phyloP scores from a whole-genome alignment of 2,888 invertebrate genomes.

The Lithophane leautieri region DNA sequence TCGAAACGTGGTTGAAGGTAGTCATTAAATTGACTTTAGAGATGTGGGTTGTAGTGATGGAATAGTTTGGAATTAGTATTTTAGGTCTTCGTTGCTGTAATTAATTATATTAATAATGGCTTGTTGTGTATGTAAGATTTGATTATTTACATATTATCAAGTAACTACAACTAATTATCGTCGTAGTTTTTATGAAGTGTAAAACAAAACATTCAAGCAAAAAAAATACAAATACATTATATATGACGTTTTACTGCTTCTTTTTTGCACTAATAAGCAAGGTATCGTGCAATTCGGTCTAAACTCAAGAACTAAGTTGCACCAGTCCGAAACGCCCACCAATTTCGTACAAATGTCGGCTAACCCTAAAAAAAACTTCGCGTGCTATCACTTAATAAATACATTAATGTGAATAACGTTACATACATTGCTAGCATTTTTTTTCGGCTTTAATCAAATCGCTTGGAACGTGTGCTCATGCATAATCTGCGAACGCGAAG shows the following conservation, averaged over 20 bases:
- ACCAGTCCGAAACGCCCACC: background rate
- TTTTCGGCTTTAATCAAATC: constrained; percentile 76
- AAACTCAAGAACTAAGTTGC: background rate
- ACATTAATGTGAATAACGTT: constrained; percentile 76
- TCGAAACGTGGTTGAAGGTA: background rate
- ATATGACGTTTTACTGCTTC: background rate
- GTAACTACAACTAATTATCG: background rate
- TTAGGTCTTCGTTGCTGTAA: constrained; percentile 3
- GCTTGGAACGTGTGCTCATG: constrained; percentile 70
- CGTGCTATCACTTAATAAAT: constrained; percentile 82
- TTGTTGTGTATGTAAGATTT: constrained; percentile 5
- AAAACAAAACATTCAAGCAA: too few relatives aligned
- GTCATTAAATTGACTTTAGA: background rate
- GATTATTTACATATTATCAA: background rate
- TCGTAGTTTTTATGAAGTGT: background rate
- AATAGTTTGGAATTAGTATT: background rate
- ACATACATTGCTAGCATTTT: constrained; percentile 70
- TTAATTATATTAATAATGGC: constrained; percentile 8
- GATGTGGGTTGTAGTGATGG: background rate
- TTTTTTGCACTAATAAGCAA: background rate
- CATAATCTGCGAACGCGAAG: constrained; percentile 74
- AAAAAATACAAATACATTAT: background rate
- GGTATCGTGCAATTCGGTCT: background rate
- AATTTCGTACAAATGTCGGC: constrained; percentile 14
- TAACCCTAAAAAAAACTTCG: constrained; percentile 62